Conservation (phyloP, 92 coral and sea anemone species). For the Palythoa grandis region DNA sequence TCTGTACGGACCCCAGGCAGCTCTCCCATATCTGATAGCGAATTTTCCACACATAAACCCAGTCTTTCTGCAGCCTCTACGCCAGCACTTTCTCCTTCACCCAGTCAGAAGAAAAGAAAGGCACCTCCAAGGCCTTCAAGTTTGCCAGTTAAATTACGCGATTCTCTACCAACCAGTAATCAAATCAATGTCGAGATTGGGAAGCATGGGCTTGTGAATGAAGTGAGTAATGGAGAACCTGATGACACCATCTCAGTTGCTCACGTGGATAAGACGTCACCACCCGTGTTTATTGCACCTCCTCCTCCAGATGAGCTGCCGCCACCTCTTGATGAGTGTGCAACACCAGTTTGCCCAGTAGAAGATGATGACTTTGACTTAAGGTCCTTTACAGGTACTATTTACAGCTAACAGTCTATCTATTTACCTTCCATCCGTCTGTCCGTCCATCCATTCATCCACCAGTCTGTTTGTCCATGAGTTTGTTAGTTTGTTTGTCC, state of each 20-base stretch:
- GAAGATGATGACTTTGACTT: slow-evolving; percentile 72
- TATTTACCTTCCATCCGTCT: too few species aligned
- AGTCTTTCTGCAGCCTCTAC: background rate
- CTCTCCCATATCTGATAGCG: slow-evolving; percentile 10
- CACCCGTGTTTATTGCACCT: slow-evolving; percentile 86
- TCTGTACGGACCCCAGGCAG: background rate
- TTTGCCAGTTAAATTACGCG: slow-evolving; percentile 10
- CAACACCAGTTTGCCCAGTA: slow-evolving; percentile 90
- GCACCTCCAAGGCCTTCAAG: slow-evolving; percentile 42
- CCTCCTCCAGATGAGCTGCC: slow-evolving; percentile 96
- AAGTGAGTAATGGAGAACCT: background rate
- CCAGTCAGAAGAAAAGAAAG: slow-evolving; percentile 23
- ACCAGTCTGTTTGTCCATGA: background rate
- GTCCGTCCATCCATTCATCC: background rate
- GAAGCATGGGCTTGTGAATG: background rate
- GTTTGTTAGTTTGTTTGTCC: background rate
- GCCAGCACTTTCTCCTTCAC: slow-evolving; percentile 16
- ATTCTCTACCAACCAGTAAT: background rate
- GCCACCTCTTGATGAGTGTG: slow-evolving; percentile 98
- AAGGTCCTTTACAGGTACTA: slow-evolving; percentile 11
- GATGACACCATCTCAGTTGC: background rate
- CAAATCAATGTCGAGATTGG: background rate
- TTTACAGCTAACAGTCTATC: background rate
- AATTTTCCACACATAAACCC: slow-evolving; percentile 5
- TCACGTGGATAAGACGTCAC: slow-evolving; percentile 43